A percentile compares a stretch with the other conserved stretches of the same genome.
Conservation (phyloP, 2,888 invertebrate species). For the Lymantria dispar region DNA sequence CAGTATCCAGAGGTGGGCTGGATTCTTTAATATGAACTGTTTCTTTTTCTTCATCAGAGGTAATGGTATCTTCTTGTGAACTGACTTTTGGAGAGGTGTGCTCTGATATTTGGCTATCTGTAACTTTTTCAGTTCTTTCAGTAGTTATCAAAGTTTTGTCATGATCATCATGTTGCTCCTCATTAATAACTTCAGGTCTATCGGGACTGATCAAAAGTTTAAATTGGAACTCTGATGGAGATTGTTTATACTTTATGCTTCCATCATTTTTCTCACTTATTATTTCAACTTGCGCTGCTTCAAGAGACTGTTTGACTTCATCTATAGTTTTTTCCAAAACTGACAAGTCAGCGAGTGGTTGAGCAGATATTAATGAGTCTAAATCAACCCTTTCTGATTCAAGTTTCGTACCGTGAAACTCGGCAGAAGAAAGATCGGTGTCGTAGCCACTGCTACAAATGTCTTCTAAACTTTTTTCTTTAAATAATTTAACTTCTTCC, state of each 20-base stretch:
- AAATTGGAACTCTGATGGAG: conserved; percentile 89
- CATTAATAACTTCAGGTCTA: conserved; percentile 81
- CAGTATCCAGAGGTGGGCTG: conserved; percentile 66
- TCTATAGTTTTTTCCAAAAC: conserved; percentile 87
- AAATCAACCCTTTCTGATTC: conserved; percentile 76
- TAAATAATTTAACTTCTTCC: conserved; percentile 70
- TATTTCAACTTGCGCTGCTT: conserved; percentile 86
- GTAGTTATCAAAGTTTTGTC: conserved; percentile 43
- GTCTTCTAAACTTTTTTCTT: conserved; percentile 84
- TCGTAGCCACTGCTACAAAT: conserved; percentile 87
- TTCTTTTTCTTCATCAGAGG: conserved; percentile 82
- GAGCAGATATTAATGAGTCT: conserved; percentile 76
- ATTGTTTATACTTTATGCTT: conserved; percentile 86
- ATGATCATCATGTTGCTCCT: conserved; percentile 79
- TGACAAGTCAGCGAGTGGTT: conserved; percentile 77
- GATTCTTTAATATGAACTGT: conserved; percentile 69
- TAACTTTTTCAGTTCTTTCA: conserved; percentile 45
- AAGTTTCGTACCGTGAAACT: conserved; percentile 81
- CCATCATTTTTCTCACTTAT: conserved; percentile 85
- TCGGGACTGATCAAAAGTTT: conserved; percentile 82
- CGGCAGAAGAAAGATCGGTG: conserved; percentile 85
- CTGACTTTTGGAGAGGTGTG: conserved; percentile 62
- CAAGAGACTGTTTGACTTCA: conserved; percentile 87
- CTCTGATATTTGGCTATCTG: conserved; percentile 69
- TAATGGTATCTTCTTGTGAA: conserved; percentile 68